Conservation (phyloP, 2,797 vertebrate species). For the Acestrorhynchus altus region DNA sequence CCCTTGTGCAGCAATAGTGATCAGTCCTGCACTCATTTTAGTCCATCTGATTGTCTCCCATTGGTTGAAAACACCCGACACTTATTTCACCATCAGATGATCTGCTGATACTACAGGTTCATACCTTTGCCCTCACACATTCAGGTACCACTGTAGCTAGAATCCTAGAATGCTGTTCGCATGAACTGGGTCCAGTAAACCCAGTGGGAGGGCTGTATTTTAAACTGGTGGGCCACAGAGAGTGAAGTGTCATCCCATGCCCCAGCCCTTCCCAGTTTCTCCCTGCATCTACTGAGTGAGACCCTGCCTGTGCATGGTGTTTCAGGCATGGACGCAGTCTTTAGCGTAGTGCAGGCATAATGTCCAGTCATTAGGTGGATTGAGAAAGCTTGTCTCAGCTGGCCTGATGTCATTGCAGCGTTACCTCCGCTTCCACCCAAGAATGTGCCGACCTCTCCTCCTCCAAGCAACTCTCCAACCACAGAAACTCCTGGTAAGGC, state of each 20-base stretch:
- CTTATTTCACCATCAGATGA: no score
- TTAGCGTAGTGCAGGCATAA: slow-evolving; percentile 46
- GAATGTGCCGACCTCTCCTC: slow-evolving; percentile 88
- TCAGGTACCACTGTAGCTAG: no score
- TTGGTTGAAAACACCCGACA: no score
- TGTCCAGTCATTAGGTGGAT: slow-evolving; percentile 26
- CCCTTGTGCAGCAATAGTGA: no score
- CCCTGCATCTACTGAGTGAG: slow-evolving; percentile 62
- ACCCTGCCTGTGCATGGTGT: slow-evolving; percentile 55
- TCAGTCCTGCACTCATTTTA: no score
- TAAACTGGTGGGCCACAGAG: slow-evolving; percentile 49
- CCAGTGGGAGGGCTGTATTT: neutral
- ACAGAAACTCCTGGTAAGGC: slow-evolving; percentile 80
- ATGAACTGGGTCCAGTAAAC: slow-evolving; percentile 15
- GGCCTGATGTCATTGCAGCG: slow-evolving; percentile 77
- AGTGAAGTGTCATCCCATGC: slow-evolving; percentile 55
- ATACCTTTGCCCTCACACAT: no score
- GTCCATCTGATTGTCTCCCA: no score
- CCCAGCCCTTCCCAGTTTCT: slow-evolving; percentile 37
- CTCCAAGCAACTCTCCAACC: slow-evolving; percentile 78
- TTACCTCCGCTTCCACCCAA: slow-evolving; percentile 96
- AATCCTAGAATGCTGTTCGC: neutral
- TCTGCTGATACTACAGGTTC: no score
- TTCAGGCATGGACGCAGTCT: slow-evolving; percentile 49
- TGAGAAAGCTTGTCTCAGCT: slow-evolving; percentile 54